phyloP scores from a whole-genome alignment of 2,888 invertebrate genomes.

The Tipula helvola region DNA sequence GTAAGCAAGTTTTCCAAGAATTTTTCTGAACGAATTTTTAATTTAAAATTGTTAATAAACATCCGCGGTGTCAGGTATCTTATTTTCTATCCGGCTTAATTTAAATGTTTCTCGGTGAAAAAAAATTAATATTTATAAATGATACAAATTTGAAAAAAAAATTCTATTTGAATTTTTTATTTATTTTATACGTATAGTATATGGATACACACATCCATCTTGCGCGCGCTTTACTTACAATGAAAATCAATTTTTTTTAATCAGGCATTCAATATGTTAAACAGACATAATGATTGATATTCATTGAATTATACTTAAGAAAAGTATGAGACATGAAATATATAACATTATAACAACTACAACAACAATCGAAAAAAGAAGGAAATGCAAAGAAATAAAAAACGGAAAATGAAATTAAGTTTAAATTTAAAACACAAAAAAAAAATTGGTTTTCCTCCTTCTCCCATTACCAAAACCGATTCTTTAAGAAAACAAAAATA shows the following conservation, averaged over 20 bases:
- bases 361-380: not conserved
- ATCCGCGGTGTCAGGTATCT: not conserved
- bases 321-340: not conserved
- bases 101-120: not conserved
- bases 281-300: not conserved
- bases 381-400: not conserved
- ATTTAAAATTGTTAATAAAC: not conserved
- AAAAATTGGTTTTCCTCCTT: not conserved
- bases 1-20: not conserved
- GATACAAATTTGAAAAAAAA: not conserved
- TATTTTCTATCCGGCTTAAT: not conserved
- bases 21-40: not conserved
- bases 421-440: not conserved
- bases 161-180: not conserved
- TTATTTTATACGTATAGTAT: not conserved
- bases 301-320: not conserved
- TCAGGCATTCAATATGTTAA: conserved; percentile 4
- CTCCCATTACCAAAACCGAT: not conserved
- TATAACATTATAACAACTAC: not conserved
- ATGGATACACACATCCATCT: not conserved
- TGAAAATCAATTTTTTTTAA: not conserved
- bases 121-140: not conserved
- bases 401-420: not conserved
- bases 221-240: not conserved
- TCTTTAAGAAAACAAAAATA: not conserved